Evolutionary conservation across 2,797 vertebrate species (phyloP), one percentile per base, ranked within the genome.

Genomic region (Eurystomus glaucurus): DNA sequence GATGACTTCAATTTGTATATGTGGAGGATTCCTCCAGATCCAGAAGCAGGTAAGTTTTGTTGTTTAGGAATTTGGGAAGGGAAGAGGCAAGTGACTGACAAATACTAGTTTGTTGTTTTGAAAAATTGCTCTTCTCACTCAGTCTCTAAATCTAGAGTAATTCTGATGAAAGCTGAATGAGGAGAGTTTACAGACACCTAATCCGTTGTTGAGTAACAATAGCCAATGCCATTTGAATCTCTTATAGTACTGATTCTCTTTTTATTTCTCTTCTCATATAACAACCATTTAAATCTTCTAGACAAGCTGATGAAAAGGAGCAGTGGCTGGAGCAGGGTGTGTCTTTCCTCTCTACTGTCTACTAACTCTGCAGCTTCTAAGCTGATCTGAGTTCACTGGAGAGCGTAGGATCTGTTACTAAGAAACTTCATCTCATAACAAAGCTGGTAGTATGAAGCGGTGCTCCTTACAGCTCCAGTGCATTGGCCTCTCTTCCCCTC

Each of bases 1-100:
- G 99, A 99, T 92, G 99, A 99, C 98, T 99, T 99, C 98, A 99
- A 99, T 97, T 99, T 99, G 78, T 99, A 99, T 97, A 99, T 99
- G 99, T 99, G 99, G 99, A 99, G 98, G 97, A 99, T 99, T 96
- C 99, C 99, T 51, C 99, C 99, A 88, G 99, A 99, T 95, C 99
- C 99, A 52, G 99, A 99, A 98, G 99, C 99, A 98, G 99, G 99
- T 99, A 96, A 98, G 99, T 94, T 15, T 76, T 75, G 6, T 51
- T 75, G 9, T 9, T 86, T 77, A 54, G 77, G 23, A 52, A 52
- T 65, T 3, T 50, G 22, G 31, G 50, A 45, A 23, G 3, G 21
- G 2, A 3, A 11, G 7, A 37, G 8, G 6, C 29, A 68, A 13
- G 3, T 52, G 20, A 26, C 50, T 78, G 71, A 77, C 25, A 81